A percentile compares a stretch with the other conserved stretches of the same genome.
Evolutionary conservation across 1,140 invertebrate species (phyloP).

Genomic region (Camponotus pennsylvanicus): DNA sequence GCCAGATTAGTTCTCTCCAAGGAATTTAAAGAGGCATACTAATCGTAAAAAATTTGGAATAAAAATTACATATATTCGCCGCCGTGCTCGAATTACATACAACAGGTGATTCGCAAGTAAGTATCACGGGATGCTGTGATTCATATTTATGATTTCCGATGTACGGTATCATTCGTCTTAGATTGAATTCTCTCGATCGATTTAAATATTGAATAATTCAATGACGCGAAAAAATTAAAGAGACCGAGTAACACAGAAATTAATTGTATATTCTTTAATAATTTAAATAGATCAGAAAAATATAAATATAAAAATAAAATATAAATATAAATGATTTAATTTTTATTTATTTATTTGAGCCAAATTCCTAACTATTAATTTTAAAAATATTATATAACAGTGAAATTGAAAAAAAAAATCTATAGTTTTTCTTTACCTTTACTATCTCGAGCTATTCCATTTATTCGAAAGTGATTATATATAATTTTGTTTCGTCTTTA

Average conservation of each 20-base stretch:
- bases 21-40: slow-evolving; percentile 62
- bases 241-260: not conserved
- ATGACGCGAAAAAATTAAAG: not conserved
- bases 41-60: slow-evolving; percentile 69
- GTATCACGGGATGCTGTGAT: slow-evolving; percentile 39
- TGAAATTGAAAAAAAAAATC: not conserved
- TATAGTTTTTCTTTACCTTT: not conserved
- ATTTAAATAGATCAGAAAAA: not conserved
- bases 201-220: not conserved
- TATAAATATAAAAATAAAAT: not conserved
- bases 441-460: not conserved
- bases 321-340: too few relatives aligned
- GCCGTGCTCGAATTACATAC: slow-evolving; percentile 76
- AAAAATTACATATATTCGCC: slow-evolving; percentile 72
- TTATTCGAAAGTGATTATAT: not conserved
- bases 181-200: not conserved
- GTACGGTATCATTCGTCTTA: not conserved
- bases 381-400: too few relatives aligned
- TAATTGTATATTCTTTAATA: not conserved
- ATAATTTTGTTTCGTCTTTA: not conserved
- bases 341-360: too few relatives aligned
- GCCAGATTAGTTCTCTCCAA: slow-evolving; percentile 11
- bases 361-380: too few relatives aligned
- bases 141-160: slow-evolving; percentile 34
- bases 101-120: slow-evolving; percentile 83